These are phyloP conservation scores for Engraulis encrasicolus DNA, from an alignment of 2,113 vertebrate genomes.

Conservation along the genomic window DNA sequence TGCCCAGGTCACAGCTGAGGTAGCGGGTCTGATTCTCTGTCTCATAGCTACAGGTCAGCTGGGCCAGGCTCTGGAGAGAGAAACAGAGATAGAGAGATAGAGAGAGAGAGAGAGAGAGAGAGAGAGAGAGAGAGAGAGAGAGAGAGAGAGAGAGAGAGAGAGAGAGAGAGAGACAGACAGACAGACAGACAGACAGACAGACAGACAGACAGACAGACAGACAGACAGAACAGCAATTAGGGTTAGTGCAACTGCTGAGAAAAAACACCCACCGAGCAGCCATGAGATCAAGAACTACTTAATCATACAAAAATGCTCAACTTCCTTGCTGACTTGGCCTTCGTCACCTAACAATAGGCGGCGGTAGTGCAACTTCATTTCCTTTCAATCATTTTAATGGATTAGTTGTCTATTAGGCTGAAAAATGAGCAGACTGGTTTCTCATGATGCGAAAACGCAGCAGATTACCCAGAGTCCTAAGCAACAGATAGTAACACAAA, in stretches of 20 bases:
- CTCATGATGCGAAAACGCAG: not conserved
- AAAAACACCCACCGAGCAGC: not conserved
- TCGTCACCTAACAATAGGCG: not conserved
- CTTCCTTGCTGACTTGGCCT: not conserved
- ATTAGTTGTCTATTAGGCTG: not conserved
- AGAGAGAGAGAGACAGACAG: conserved; percentile 27
- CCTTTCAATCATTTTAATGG: conserved; percentile 18
- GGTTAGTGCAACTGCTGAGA: not conserved
- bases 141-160: not conserved
- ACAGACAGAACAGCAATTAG: not conserved
- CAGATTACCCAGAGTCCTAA: not conserved
- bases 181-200: not conserved
- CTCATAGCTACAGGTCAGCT: conserved; percentile 85
- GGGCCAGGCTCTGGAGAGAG: conserved; percentile 85
- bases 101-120: conserved; percentile 35
- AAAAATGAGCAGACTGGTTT: not conserved
- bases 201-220: not conserved
- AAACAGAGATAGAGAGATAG: no score
- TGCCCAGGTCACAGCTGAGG: conserved; percentile 89
- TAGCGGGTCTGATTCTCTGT: conserved; percentile 83
- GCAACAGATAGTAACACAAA: no score
- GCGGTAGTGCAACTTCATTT: not conserved
- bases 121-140: not conserved
- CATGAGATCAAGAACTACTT: not conserved
- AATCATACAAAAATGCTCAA: not conserved